A percentile compares a stretch with the other conserved stretches of the same genome.
Conservation (phyloP, 1,140 invertebrate genomes). For the Cyphomyrmex costatus region DNA sequence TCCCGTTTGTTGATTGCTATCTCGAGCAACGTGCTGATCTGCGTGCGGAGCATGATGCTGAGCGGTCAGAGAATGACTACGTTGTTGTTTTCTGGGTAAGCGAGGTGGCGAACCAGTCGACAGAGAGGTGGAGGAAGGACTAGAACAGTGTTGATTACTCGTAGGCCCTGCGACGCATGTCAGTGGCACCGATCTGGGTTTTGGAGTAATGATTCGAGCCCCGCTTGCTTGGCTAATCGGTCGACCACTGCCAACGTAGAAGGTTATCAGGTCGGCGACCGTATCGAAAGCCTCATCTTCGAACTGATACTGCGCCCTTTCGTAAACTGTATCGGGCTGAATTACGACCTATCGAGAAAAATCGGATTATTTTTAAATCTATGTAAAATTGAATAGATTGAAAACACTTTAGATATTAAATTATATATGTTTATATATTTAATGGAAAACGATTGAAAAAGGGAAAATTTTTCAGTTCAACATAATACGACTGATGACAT, state of each 20-base stretch:
- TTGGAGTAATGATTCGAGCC: constrained; percentile 90
- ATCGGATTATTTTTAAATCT: neutral
- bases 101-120: constrained; percentile 82
- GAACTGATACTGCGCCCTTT: constrained; percentile 96
- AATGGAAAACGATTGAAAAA: neutral
- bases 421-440: neutral
- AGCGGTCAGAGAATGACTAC: constrained; percentile 82
- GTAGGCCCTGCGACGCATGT: constrained; percentile 68
- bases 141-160: constrained; percentile 80
- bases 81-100: constrained; percentile 82
- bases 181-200: constrained; percentile 83
- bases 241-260: constrained; percentile 95
- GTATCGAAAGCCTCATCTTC: constrained; percentile 97
- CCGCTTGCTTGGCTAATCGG: constrained; percentile 95
- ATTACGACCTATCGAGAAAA: constrained; percentile 90
- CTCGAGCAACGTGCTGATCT: constrained; percentile 69
- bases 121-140: constrained; percentile 81
- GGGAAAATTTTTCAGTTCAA: neutral
- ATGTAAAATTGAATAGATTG: neutral
- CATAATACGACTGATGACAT: neutral
- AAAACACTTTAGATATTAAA: constrained; percentile 7
- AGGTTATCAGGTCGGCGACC: constrained; percentile 97
- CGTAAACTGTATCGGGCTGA: constrained; percentile 96
- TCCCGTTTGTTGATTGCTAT: constrained; percentile 67
- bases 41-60: constrained; percentile 78